Percentiles rank a stretch among this genome's conserved stretches.
phyloP scores from a whole-genome alignment of 1,140 invertebrate genomes.

The Ips nitidus region DNA sequence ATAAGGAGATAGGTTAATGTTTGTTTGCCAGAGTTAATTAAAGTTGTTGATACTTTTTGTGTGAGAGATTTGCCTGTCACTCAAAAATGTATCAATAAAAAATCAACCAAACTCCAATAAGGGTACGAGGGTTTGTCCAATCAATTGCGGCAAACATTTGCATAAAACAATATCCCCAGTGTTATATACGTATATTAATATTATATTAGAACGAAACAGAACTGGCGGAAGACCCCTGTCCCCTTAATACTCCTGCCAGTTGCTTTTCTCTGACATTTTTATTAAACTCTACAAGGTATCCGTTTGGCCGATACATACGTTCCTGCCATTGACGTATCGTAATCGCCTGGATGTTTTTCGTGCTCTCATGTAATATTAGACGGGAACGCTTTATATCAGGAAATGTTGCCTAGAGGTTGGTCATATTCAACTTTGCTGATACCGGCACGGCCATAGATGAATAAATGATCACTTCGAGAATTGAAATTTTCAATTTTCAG shows the following conservation, averaged over 20 bases:
- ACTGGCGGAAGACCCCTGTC: constrained; percentile 36
- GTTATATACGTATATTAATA: constrained; percentile 42
- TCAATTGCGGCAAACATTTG: constrained; percentile 37
- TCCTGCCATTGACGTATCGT: constrained; percentile 25
- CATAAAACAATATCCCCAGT: constrained; percentile 35
- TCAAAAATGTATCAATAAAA: too few relatives aligned
- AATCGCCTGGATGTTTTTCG: constrained; percentile 16
- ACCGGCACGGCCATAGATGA: background rate
- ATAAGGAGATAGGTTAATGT: constrained; percentile 9
- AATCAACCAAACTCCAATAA: too few relatives aligned
- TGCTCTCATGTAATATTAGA: constrained; percentile 13
- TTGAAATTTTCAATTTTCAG: too few relatives aligned
- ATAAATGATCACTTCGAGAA: too few relatives aligned
- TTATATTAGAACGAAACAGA: constrained; percentile 38
- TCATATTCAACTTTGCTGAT: background rate
- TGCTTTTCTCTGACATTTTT: constrained; percentile 46
- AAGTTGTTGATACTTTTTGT: too few relatives aligned
- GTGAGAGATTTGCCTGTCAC: too few relatives aligned
- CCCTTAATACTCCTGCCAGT: constrained; percentile 39
- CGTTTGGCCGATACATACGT: constrained; percentile 36
- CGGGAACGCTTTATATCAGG: constrained; percentile 4
- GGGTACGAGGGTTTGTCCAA: background rate
- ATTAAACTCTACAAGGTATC: constrained; percentile 45
- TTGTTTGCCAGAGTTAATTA: background rate
- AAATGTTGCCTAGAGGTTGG: background rate